Base-by-base conservation (phyloP, 2,113 vertebrate species). In the Tylochromis polylepis region DNA sequence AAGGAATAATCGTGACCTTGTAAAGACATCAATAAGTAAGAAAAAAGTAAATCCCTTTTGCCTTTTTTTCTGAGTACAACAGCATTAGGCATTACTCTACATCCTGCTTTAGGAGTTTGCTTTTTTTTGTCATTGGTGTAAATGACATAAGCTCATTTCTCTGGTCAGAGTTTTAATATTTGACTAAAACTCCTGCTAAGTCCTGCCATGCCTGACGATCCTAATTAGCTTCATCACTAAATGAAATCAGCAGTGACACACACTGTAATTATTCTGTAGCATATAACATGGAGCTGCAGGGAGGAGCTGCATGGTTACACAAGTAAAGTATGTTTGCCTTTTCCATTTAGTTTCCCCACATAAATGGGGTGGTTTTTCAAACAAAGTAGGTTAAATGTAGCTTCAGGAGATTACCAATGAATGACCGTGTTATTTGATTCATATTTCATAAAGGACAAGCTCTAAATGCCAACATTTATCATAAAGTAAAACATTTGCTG, bases 71-170 rank as follows among this genome's bases (percentile, higher is more conserved):
- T 84, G 2, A 34, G 41, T 29, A 82, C 75, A 85, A 59, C 36
- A 72, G 41, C 36, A 83, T 79, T 79, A 81, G 24, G 43, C 46
- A 55, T 84, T 29, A 81, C 10, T 70, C 1, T 56, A 51, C 38
- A 75, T 34, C 67, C 8, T 7, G 3, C 34, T 60, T 57, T 53
- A 41, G 27, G 85, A 55, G 16, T 84, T 85, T 81, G 29, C 11
- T 20, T 29, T 55, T 27, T 46, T 75, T 62, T 81, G 67, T 81
- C 34, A 38, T 22, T 65, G 83, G 51, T 70, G 75, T 29, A n/a
- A 89, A 84, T 77, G 81, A 88, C 91, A 85, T 92, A 82, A 91
- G 81, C 82, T 84, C 83, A 49, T 86, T 92, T 81, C 46, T 72
- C 79, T 15, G 34, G 79, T 84, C 62, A 80, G 56, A 87, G 56